Evolutionary conservation across 2,888 invertebrate species (phyloP), one percentile per base, ranked within the genome.

Genomic region (Cephus rjabovi): DNA sequence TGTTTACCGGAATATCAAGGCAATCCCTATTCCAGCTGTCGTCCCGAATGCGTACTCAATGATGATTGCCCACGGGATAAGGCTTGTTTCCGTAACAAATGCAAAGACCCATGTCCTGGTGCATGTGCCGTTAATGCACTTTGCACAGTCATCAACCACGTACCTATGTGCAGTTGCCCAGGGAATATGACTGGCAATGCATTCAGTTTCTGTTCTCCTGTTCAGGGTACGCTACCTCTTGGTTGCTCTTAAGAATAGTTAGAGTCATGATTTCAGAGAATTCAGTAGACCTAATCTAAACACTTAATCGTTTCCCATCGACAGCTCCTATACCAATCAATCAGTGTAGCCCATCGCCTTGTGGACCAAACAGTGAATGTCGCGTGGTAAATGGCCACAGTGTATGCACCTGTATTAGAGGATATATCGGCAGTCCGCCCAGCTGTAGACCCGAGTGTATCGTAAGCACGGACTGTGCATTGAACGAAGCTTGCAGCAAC

Each of bases 31-130:
- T 93, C 94, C 76, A 94, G 94, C 75, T 96, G 96, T 89, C 93
- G 95, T 83, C 96, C 96, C 3, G 96, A 96, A 92, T 96, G 96
- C 91, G 93, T 95, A 2, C 90, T 95, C 9, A 96, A 95, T 89
- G 93, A 94, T 0, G 96, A 96, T 87, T 97, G 97, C 90, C 92
- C 95, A 3, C 91, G 93, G 77, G 94, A 95, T 86, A 94, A 94
- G 86, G 95, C 96, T 23, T 97, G 97, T 89, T 92, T 95, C 35
- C 93, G 94, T 81, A 95, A 95, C 79, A 96, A 96, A 92, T 97
- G 97, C 87, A 91, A 94, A 23, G 94, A 97, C 91, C 96, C 97
- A 11, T 97, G 97, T 86, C 93, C 94, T 34, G 95, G 95, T 82
- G 95, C 95, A 86, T 96, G 96, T 89, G 96, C 96, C 34, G 89